phyloP scores from a whole-genome alignment of 2,888 invertebrate genomes.

The Nasonia oneida region DNA sequence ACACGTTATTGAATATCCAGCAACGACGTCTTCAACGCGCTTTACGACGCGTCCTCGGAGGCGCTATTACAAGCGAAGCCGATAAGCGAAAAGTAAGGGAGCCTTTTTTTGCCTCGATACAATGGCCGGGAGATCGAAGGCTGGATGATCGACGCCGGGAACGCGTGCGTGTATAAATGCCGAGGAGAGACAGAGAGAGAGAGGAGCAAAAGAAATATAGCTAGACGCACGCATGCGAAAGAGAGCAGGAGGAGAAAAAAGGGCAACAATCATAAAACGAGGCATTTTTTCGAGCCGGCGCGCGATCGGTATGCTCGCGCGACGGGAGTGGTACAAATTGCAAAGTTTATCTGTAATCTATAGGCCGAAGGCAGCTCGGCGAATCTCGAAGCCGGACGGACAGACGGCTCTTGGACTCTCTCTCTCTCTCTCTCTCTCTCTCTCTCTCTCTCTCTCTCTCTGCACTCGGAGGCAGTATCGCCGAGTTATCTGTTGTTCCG shows the following conservation, averaged over 20 bases:
- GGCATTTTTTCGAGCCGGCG: slow-evolving; percentile 61
- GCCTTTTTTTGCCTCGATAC: slow-evolving; percentile 40
- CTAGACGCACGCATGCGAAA: background rate
- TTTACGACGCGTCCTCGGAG: background rate
- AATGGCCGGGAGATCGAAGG: slow-evolving; percentile 35
- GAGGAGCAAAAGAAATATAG: slow-evolving; percentile 23
- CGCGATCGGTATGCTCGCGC: background rate
- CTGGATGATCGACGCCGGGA: slow-evolving; percentile 33
- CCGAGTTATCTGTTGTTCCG: slow-evolving; percentile 58
- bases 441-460: background rate
- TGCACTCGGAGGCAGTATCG: slow-evolving; percentile 2
- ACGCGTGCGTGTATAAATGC: background rate
- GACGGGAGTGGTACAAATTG: slow-evolving; percentile 59
- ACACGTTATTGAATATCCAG: background rate
- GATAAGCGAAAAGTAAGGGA: slow-evolving; percentile 34
- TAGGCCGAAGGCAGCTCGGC: slow-evolving; percentile 42
- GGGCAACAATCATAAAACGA: slow-evolving; percentile 45
- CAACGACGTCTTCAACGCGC: too few relatives aligned
- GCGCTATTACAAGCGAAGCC: slow-evolving; percentile 24
- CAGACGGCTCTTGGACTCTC: background rate
- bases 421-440: background rate
- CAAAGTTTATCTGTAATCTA: slow-evolving; percentile 58
- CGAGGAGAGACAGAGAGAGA: too few relatives aligned
- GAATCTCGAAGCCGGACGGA: slow-evolving; percentile 41
- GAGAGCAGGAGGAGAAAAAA: background rate